Base-by-base conservation (phyloP, 2,113 vertebrate genomes). In the Athene cunicularia region DNA sequence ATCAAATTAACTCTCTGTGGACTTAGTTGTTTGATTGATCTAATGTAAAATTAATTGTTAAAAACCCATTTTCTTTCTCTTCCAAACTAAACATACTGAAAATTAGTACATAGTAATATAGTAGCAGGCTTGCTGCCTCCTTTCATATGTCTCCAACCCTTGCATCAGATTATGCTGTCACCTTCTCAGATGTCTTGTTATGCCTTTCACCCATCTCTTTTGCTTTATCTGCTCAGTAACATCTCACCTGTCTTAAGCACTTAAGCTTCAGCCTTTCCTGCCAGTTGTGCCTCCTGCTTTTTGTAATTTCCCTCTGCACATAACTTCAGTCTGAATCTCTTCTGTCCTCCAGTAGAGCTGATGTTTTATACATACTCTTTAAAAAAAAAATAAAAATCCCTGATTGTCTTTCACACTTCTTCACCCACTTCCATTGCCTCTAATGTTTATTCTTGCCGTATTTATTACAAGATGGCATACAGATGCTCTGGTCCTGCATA, bases 221-320 rank as follows among this genome's bases (percentile, higher is more conserved):
- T 50, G 63, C 80, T 91, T 81, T 79, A 23, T 86, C 73, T 88
- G 49, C 77, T 72, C 0, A 0, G 45, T 60, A 96, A 43, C 58
- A 64, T 82, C 87, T 97, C 84, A 68, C 81, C 90, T 93, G 74
- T 82, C 62, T 55, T 4, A 49, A 56, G 80, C 81, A 85, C 87
- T 93, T 49, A 60, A 87, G 77, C 93, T 76, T 70, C 70, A 93
- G 92, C 87, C 49, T 67, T 87, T 85, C 73, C 58, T 94, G 80
- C 81, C 66, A 9, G 0, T 37, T 70, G 39, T 66, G 49, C n/a
- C 68, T 88, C 74, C 50, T 71, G 56, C 56, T 71, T 75, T 63
- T 76, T 32, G 60, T 91, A 24, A 88, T 82, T 95, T 90, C 74
- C 7, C 4, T 26, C 32, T 72, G 70, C 35, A 9, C 14, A 2